These are phyloP conservation scores for Tapirus terrestris DNA, from an alignment of 2,113 vertebrate species.

Conservation along the genomic window DNA sequence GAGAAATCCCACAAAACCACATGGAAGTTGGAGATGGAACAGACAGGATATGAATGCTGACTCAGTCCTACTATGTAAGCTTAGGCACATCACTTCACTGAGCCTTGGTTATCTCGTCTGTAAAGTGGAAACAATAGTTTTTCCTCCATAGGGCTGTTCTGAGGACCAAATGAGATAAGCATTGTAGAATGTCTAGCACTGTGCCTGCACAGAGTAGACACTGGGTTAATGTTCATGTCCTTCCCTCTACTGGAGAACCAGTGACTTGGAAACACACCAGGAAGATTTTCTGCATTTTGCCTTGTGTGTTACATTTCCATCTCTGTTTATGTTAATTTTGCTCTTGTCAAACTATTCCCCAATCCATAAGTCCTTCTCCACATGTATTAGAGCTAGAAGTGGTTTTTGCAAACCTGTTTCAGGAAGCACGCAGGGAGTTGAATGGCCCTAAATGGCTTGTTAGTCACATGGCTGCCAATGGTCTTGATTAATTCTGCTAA, in stretches of 20 bases:
- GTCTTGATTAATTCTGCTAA: background rate
- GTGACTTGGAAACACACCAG: background rate
- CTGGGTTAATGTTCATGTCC: background rate
- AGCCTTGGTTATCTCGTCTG: background rate
- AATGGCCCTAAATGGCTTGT: background rate
- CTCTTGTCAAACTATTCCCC: background rate
- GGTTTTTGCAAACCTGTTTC: background rate
- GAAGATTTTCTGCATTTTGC: background rate
- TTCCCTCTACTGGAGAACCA: background rate
- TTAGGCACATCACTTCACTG: background rate
- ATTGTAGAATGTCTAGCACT: background rate
- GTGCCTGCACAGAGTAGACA: background rate
- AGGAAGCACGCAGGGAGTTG: background rate
- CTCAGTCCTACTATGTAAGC: background rate
- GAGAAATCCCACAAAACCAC: background rate
- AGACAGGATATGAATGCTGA: background rate
- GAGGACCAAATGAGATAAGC: background rate
- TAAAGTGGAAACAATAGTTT: background rate
- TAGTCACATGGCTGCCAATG: background rate
- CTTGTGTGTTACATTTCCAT: background rate
- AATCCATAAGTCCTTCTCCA: background rate
- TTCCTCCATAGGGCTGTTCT: background rate
- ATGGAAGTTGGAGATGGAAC: background rate
- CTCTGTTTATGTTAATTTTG: slow-evolving; percentile 15
- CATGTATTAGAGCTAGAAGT: background rate